These are phyloP conservation scores for Chunga burmeisteri DNA, from an alignment of 2,113 vertebrate species.

Conservation along the genomic window DNA sequence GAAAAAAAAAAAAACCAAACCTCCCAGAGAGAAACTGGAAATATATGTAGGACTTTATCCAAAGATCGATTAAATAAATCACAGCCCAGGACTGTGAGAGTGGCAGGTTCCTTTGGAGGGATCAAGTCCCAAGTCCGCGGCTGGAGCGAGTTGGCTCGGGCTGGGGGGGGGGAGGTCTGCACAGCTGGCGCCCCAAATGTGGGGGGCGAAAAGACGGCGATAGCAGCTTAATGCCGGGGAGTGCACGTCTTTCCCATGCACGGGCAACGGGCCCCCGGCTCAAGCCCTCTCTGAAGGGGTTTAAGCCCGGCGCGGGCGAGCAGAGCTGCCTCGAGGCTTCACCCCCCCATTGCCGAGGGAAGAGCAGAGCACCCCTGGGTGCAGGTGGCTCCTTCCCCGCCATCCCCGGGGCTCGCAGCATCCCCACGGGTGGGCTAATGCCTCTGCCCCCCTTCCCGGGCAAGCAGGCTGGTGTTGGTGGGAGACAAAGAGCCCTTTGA, in stretches of 20 bases:
- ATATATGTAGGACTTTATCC: background rate
- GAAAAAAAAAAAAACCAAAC: background rate
- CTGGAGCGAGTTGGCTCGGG: background rate
- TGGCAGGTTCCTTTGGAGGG: background rate
- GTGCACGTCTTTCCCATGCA: rapidly evolving
- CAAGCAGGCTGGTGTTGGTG: background rate
- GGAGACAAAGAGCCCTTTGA: conserved; percentile 44
- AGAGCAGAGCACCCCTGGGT: background rate
- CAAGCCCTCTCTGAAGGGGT: background rate
- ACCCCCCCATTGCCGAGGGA: too few relatives aligned
- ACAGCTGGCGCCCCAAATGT: rapidly evolving
- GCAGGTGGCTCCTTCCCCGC: background rate
- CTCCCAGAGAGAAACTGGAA: conserved; percentile 11
- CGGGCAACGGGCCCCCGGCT: rapidly evolving
- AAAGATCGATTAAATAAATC: background rate
- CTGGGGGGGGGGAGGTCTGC: background rate
- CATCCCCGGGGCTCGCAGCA: rapidly evolving
- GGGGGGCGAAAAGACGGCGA: rapidly evolving
- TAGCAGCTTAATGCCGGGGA: rapidly evolving
- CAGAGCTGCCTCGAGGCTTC: background rate
- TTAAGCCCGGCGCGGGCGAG: background rate
- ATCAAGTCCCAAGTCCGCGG: rapidly evolving
- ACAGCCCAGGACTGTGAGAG: background rate
- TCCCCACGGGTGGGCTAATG: rapidly evolving
- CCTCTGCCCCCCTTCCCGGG: background rate